Evolutionary conservation across 2,888 invertebrate genomes (phyloP), one percentile per base, ranked within the genome.

Genomic region (Sminthurides aquaticus): DNA sequence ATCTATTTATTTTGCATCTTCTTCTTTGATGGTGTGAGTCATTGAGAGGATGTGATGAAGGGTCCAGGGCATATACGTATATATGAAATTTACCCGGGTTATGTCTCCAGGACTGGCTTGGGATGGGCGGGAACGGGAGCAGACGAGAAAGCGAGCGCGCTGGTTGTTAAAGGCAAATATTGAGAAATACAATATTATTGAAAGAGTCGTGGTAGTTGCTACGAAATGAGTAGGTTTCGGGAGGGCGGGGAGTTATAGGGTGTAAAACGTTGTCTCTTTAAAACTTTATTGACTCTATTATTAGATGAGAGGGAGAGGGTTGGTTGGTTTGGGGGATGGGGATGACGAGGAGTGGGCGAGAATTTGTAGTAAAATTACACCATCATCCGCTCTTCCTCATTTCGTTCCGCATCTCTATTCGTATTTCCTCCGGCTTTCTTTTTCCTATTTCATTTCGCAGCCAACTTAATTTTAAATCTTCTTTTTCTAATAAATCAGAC

Each of bases 1-100:
- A 64, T 28, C 60, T 61, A 61, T 61, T 65, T 65, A 65, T 61
- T 65, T 65, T 65, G 61, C 65, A 65, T 61, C 65, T 65, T 61
- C 25, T 52, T 63, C 57, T 52, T 24, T 52, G 43, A 34, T 34
- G 43, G 15, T 28, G 34, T 64, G 65, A 65, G 57, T 65, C 65
- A 65, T 29, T 65, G 49, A 2, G 27, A 58, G 27, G 15, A n/a
- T 20, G 43, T 5, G 43, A 15, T 34, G 43, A 34, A 34, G 15
- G 43, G n/a, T n/a, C n/a, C n/a, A n/a, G n/a, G n/a, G n/a, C n/a
- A n/a, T n/a, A n/a, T n/a, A n/a, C n/a, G n/a, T n/a, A n/a, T n/a
- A n/a, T n/a, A n/a, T n/a, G n/a, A n/a, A n/a, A n/a, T n/a, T n/a
- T n/a, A n/a, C n/a, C n/a, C n/a, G n/a, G n/a, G n/a, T n/a, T n/a